Conservation (phyloP, 1,140 invertebrate genomes). For the Trissolcus basalis region DNA sequence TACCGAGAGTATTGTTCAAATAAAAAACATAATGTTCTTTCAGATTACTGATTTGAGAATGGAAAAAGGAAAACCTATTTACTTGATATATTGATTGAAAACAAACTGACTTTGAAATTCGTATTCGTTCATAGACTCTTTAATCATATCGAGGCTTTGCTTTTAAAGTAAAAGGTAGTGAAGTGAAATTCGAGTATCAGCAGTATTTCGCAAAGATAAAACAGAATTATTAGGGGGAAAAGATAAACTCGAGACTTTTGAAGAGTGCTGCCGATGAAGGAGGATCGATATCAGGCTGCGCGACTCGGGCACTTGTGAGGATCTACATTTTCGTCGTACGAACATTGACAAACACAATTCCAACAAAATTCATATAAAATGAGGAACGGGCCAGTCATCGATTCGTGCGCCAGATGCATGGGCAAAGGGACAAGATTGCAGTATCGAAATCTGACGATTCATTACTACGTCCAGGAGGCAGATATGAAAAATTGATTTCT, state of each 20-base stretch:
- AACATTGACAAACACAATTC: constrained; percentile 44
- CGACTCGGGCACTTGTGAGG: constrained; percentile 25
- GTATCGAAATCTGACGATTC: constrained; percentile 18
- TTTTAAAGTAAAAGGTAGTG: constrained; percentile 46
- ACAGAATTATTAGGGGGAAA: constrained; percentile 47
- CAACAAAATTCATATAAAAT: constrained; percentile 46
- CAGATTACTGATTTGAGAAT: neutral
- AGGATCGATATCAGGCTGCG: constrained; percentile 32
- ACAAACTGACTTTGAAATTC: constrained; percentile 20
- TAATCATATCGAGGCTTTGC: constrained; percentile 31
- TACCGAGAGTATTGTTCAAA: too few relatives aligned
- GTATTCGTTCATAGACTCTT: constrained; percentile 25
- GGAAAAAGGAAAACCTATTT: neutral
- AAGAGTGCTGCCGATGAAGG: constrained; percentile 16
- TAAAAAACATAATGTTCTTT: too few relatives aligned
- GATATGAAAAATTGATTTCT: too few relatives aligned
- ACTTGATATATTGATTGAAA: constrained; percentile 3
- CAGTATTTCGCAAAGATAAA: constrained; percentile 44
- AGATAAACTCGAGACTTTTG: constrained; percentile 48
- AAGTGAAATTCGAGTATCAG: constrained; percentile 47
- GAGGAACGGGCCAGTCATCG: constrained; percentile 24
- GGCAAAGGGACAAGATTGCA: constrained; percentile 26
- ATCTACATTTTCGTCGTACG: constrained; percentile 39
- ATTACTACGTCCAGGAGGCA: neutral
- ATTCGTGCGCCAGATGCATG: constrained; percentile 25